Evolutionary conservation across 2,888 invertebrate species (phyloP).

Genomic region (Linyphia triangularis): DNA sequence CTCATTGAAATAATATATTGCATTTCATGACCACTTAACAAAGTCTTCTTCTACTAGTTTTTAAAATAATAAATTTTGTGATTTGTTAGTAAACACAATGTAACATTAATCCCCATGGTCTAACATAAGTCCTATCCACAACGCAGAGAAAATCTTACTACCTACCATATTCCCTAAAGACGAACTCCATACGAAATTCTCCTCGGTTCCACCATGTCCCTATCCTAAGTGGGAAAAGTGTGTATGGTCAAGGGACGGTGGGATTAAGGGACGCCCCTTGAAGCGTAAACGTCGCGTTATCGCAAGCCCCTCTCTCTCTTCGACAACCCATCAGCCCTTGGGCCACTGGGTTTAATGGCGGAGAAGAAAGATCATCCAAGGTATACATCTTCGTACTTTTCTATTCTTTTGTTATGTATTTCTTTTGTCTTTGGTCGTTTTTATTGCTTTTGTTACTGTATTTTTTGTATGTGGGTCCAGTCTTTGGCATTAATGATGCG

Average conservation of each 20-base stretch:
- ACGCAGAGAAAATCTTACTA: no score
- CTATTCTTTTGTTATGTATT: background rate
- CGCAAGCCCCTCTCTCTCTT: conserved; percentile 64
- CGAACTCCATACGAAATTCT: no score
- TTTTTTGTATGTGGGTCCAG: conserved; percentile 12
- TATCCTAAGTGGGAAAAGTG: conserved; percentile 32
- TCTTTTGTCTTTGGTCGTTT: background rate
- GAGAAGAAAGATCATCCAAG: conserved; percentile 44
- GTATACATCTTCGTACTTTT: no score
- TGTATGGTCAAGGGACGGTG: conserved; percentile 7
- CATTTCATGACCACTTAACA: no score
- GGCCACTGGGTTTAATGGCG: conserved; percentile 48
- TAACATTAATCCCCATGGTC: no score
- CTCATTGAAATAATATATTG: no score
- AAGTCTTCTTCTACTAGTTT: no score
- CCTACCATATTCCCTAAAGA: background rate
- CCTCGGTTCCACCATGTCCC: background rate
- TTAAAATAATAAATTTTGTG: no score
- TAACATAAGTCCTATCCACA: background rate
- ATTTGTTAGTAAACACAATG: no score
- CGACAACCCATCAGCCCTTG: conserved; percentile 69
- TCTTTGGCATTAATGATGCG: conserved; percentile 35
- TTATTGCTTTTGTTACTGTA: conserved; percentile 1
- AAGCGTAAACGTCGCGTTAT: conserved; percentile 70
- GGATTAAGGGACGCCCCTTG: conserved; percentile 61